These are phyloP conservation scores for Colistium nudipinnis DNA, from an alignment of 2,113 vertebrate genomes.

Conservation along the genomic window DNA sequence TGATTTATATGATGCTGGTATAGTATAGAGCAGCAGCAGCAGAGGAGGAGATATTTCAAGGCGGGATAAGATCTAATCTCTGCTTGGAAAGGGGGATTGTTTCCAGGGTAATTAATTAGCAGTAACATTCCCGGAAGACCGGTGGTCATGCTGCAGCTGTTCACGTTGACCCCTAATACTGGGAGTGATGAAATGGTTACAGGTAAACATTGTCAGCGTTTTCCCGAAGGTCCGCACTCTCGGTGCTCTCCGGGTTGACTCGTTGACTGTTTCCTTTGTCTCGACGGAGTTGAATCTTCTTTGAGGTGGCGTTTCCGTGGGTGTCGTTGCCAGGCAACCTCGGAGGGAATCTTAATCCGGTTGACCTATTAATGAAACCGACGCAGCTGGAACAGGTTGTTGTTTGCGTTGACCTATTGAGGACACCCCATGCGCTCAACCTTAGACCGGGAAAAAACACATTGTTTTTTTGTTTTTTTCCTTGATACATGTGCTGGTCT, in stretches of 20 bases:
- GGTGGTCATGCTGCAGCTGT: background rate
- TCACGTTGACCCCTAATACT: no score
- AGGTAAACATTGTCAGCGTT: background rate
- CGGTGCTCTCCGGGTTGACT: no score
- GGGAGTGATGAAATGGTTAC: background rate
- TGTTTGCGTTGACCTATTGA: conserved; percentile 13
- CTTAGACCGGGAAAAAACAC: no score
- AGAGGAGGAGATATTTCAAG: conserved; percentile 9
- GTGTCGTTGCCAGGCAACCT: conserved; percentile 51
- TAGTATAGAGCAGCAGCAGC: no score
- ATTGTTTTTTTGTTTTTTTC: no score
- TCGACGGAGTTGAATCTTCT: conserved; percentile 24
- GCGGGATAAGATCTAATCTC: conserved; percentile 37
- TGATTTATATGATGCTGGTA: no score
- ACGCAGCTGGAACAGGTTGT: conserved; percentile 27
- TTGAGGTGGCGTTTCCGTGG: conserved; percentile 39
- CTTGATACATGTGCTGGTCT: no score
- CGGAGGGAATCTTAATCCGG: conserved; percentile 8
- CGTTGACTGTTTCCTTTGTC: conserved; percentile 25
- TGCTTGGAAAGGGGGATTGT: conserved; percentile 12
- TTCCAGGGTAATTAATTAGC: conserved; percentile 22
- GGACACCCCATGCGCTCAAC: background rate
- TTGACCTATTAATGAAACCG: conserved; percentile 29
- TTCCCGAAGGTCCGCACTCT: no score
- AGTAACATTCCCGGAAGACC: background rate